Evolutionary conservation across 2,888 invertebrate species (phyloP).

Genomic region (Eupeodes latifasciatus): DNA sequence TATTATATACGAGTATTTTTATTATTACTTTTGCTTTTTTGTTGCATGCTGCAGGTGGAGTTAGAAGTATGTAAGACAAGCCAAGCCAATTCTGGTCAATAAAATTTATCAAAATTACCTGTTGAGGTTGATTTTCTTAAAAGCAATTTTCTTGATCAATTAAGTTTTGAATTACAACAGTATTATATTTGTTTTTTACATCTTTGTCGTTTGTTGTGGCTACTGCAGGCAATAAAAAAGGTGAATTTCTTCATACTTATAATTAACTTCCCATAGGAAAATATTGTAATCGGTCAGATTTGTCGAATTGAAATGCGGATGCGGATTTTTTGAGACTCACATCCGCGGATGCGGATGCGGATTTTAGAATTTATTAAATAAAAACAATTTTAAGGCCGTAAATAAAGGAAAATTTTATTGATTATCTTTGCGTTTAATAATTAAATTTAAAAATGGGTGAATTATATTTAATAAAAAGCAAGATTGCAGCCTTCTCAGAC

Average conservation of each 20-base stretch:
- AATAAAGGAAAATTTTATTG: too few relatives aligned
- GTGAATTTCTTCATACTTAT: constrained; percentile 1
- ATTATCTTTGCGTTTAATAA: too few relatives aligned
- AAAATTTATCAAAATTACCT: constrained; percentile 57
- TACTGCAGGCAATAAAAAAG: neutral
- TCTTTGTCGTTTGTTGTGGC: constrained; percentile 30
- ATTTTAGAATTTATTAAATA: too few relatives aligned
- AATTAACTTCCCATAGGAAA: too few relatives aligned
- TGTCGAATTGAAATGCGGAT: too few relatives aligned
- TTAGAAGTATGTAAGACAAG: neutral
- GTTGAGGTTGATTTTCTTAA: constrained; percentile 32
- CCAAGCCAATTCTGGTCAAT: constrained; percentile 41
- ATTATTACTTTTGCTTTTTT: neutral
- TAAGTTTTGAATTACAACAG: constrained; percentile 61
- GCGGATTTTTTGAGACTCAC: too few relatives aligned
- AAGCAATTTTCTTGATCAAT: constrained; percentile 66
- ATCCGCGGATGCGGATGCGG: too few relatives aligned
- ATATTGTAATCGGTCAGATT: too few relatives aligned
- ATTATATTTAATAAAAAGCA: too few relatives aligned
- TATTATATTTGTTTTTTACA: constrained; percentile 34
- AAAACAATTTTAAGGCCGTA: too few relatives aligned
- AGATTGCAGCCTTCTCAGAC: too few relatives aligned
- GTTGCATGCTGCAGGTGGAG: neutral
- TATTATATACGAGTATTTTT: neutral
- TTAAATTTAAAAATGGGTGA: too few relatives aligned